Evolutionary conservation across 2,797 vertebrate species (phyloP).

Genomic region (Prunella strophiata): DNA sequence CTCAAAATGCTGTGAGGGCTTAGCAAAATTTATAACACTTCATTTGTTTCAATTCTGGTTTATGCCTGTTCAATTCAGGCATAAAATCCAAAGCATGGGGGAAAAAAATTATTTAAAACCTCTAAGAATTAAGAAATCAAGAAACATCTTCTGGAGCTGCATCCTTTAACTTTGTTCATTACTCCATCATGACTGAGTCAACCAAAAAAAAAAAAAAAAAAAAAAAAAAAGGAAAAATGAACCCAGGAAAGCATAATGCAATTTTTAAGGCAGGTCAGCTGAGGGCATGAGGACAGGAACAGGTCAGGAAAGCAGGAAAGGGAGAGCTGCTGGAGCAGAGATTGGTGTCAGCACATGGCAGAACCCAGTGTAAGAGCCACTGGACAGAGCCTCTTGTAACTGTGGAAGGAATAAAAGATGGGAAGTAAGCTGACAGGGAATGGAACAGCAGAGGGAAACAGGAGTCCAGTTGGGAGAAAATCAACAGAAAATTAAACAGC

Average conservation of each 20-base stretch:
- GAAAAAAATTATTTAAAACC: neutral
- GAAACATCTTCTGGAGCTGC: neutral
- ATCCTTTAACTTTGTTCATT: neutral
- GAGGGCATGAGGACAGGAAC: neutral
- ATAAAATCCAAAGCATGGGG: neutral
- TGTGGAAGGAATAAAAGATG: neutral
- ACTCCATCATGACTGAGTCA: rapidly evolving
- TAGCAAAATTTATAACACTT: neutral
- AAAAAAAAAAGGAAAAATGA: rapidly evolving
- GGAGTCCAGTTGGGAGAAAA: neutral
- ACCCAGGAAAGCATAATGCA: neutral
- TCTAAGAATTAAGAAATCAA: neutral
- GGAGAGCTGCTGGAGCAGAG: neutral
- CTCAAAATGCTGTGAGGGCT: neutral
- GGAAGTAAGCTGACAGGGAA: neutral
- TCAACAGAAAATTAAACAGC: neutral
- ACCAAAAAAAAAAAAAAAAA: neutral
- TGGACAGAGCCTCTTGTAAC: neutral
- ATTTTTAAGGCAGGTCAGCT: neutral
- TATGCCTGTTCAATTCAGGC: no score
- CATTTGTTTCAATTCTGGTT: neutral
- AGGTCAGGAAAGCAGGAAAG: neutral
- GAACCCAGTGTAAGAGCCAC: neutral
- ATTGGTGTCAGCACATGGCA: neutral
- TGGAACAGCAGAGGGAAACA: neutral